Conservation (phyloP, 2,797 vertebrate species). For the Poeciliopsis paucimaculata region DNA sequence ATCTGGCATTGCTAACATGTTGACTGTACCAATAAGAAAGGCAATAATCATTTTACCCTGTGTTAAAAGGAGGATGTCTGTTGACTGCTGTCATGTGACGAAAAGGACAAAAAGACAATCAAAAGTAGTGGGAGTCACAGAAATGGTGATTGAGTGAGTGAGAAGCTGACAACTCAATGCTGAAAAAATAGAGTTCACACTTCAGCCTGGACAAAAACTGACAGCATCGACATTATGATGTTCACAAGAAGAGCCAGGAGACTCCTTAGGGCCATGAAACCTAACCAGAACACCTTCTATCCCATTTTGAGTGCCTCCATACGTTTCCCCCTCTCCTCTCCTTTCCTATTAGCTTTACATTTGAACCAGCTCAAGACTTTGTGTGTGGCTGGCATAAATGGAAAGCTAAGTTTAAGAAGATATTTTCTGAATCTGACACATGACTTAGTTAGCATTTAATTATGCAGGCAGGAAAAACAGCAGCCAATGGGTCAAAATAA, state of each 20-base stretch:
- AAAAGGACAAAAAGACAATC: constrained; percentile 35
- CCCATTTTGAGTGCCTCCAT: constrained; percentile 24
- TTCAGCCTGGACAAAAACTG: constrained; percentile 69
- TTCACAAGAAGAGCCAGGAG: constrained; percentile 69
- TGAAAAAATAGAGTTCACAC: constrained; percentile 70
- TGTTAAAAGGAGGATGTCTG: constrained; percentile 26
- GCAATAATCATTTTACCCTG: constrained; percentile 25
- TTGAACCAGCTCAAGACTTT: neutral
- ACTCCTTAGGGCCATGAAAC: constrained; percentile 63
- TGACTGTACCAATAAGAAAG: neutral
- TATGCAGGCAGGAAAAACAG: neutral
- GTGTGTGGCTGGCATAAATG: neutral
- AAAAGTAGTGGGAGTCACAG: constrained; percentile 27
- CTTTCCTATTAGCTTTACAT: neutral
- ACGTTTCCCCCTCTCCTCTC: constrained; percentile 1
- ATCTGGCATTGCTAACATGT: neutral
- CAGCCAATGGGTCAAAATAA: neutral
- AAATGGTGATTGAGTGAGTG: constrained; percentile 54
- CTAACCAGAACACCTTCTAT: constrained; percentile 48
- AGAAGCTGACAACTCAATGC: constrained; percentile 73
- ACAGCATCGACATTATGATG: constrained; percentile 78
- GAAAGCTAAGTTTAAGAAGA: neutral
- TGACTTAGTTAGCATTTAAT: neutral
- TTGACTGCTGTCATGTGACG: constrained; percentile 34
- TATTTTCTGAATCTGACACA: neutral